A percentile compares a stretch with the other conserved stretches of the same genome.
Conservation (phyloP, 92 coral and sea anemone genomes). For the Umimayanthus chanpuru region DNA sequence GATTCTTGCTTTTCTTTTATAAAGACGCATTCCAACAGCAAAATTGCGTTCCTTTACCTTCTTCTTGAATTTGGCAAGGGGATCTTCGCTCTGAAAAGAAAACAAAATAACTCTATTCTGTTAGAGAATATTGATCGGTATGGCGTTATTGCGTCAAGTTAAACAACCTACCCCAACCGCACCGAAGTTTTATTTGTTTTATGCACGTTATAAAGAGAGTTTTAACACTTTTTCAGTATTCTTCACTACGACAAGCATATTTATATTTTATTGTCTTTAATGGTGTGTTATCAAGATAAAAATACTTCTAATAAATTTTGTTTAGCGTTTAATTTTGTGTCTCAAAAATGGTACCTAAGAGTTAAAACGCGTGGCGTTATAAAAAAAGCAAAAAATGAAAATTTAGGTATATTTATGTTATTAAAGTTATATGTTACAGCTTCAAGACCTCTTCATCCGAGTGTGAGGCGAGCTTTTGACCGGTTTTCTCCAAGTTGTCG, state of each 20-base stretch:
- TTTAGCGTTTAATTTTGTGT: neutral
- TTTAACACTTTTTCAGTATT: neutral
- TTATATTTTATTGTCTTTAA: neutral
- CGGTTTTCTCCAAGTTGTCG: constrained; percentile 32
- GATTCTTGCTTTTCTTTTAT: too few species aligned
- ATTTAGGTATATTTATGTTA: neutral
- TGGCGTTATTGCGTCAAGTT: neutral
- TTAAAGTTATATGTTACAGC: neutral
- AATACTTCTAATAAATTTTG: neutral
- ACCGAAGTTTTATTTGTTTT: neutral
- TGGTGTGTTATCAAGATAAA: neutral
- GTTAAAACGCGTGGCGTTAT: neutral
- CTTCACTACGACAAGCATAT: neutral
- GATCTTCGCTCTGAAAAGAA: constrained; percentile 25
- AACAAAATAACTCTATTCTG: neutral
- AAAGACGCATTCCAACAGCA: too few species aligned
- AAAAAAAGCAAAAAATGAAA: neutral
- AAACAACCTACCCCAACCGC: neutral
- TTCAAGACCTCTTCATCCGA: constrained; percentile 40
- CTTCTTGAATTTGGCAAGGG: constrained; percentile 24
- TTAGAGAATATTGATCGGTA: neutral
- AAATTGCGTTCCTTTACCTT: neutral
- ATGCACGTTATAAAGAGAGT: neutral
- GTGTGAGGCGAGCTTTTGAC: constrained; percentile 38
- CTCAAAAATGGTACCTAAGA: neutral